phyloP scores from a whole-genome alignment of 92 coral and sea anemone species.

The Pocillopora meandrina region DNA sequence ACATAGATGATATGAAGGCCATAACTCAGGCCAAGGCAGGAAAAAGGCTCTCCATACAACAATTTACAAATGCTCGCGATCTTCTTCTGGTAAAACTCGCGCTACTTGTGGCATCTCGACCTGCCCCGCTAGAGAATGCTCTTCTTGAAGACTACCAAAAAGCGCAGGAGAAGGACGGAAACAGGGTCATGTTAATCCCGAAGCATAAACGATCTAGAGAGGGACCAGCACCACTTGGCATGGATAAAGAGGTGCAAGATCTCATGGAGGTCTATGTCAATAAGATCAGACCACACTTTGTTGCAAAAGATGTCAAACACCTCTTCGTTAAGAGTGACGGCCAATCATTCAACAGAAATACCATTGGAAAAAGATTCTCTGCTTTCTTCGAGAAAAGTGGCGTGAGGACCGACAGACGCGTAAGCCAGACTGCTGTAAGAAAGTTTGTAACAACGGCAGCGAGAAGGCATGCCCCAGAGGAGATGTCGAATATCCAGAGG shows the following conservation, averaged over 20 bases:
- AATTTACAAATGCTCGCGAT: neutral
- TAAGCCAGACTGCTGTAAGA: neutral
- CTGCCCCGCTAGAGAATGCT: neutral
- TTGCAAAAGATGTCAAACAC: neutral
- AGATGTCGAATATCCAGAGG: neutral
- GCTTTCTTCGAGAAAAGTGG: neutral
- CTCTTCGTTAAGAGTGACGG: neutral
- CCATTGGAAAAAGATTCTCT: neutral
- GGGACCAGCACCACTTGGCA: neutral
- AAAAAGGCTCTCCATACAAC: neutral
- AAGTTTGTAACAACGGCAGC: neutral
- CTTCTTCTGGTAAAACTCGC: neutral
- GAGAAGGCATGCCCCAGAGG: neutral
- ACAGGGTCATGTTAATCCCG: neutral
- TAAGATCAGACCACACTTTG: neutral
- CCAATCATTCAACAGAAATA: neutral
- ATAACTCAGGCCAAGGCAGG: neutral
- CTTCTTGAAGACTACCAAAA: neutral
- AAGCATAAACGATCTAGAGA: neutral
- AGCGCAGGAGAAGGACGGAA: neutral
- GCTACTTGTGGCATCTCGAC: neutral
- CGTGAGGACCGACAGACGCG: neutral
- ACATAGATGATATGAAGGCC: no score
- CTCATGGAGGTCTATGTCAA: neutral
- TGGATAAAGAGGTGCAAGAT: neutral